Evolutionary conservation across 1,140 invertebrate species (phyloP), one percentile per base, ranked within the genome.

Genomic region (Cheumatopsyche charites): DNA sequence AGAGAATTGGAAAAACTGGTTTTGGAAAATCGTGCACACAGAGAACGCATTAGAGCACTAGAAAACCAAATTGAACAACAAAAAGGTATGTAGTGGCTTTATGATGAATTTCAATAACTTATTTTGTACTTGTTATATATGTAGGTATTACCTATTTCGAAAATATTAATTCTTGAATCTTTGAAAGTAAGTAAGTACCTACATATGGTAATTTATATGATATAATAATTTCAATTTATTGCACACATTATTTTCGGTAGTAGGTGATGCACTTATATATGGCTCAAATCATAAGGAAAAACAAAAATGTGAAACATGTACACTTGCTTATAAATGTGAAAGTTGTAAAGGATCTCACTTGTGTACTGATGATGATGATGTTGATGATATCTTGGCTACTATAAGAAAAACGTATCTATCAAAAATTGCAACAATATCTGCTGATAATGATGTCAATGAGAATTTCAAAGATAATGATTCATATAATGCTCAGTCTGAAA

Each of bases 31-130:
- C 91, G 91, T 77, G 80, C 86, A 0, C 87, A 94, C n/a, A 86
- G 90, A 71, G 93, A 96, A 75, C 90, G 90, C 77, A 88, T 93
- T 49, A 85, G 89, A 62, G 80, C 86, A 62, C 81, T 96, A n/a
- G 90, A 93, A 77, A 86, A 89, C 72, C 93, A 96, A 80, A 85
- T 94, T 42, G 91, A 94, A 47, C 91, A 90, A 75, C 79, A 93
- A 6, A 92, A 89, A 85, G 88, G 90, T 91, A 62, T 29, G 13
- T 62, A 70, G 17, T 62, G 17, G 43, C 21, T 68, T 70, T 25
- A 15, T 63, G 13, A 72, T 62, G 21, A 65, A 41, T 58, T 29
- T 52, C 13, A 70, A 62, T 62, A 42, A 58, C 25, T n/a, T 15
- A 42, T n/a, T n/a, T n/a, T n/a, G n/a, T n/a, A n/a, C n/a, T n/a